Evolutionary conservation across 1,140 invertebrate species (phyloP).

Genomic region (Meloidogyne exigua): DNA sequence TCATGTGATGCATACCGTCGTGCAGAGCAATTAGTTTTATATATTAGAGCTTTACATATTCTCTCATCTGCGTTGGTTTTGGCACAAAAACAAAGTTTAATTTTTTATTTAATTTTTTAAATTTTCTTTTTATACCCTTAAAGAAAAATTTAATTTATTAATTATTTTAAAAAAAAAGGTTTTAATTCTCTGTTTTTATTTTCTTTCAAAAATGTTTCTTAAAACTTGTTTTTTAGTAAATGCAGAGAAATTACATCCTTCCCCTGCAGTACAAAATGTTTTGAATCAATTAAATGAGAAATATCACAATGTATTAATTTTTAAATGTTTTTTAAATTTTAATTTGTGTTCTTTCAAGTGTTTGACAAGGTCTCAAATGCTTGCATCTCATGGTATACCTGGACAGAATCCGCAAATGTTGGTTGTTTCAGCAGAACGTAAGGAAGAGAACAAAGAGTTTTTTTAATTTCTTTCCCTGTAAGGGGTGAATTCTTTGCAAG

Average conservation of each 20-base stretch:
- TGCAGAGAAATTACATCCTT: constrained; percentile 79
- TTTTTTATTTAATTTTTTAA: not conserved
- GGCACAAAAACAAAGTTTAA: constrained; percentile 75
- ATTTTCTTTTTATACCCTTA: too few relatives aligned
- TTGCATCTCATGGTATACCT: constrained; percentile 60
- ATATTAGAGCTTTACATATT: constrained; percentile 84
- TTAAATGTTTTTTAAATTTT: not conserved
- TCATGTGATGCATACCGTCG: constrained; percentile 67
- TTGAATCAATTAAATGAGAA: constrained; percentile 62
- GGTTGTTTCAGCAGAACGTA: not conserved
- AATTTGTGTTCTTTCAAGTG: constrained; percentile 28
- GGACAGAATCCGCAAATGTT: constrained; percentile 50
- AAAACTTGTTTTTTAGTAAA: constrained; percentile 68
- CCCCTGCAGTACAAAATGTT: constrained; percentile 80
- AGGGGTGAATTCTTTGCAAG: constrained; percentile 30
- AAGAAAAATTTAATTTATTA: too few relatives aligned
- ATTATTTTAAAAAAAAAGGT: too few relatives aligned
- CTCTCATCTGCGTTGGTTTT: constrained; percentile 85
- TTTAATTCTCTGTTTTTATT: too few relatives aligned
- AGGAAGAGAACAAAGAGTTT: not conserved
- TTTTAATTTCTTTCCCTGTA: constrained; percentile 25
- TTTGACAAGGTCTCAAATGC: constrained; percentile 61
- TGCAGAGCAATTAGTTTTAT: constrained; percentile 84
- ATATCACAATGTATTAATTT: constrained; percentile 52
- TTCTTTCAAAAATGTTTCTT: too few relatives aligned